Base-by-base conservation (phyloP, 1,140 invertebrate species). In the Plectus sambesii region DNA sequence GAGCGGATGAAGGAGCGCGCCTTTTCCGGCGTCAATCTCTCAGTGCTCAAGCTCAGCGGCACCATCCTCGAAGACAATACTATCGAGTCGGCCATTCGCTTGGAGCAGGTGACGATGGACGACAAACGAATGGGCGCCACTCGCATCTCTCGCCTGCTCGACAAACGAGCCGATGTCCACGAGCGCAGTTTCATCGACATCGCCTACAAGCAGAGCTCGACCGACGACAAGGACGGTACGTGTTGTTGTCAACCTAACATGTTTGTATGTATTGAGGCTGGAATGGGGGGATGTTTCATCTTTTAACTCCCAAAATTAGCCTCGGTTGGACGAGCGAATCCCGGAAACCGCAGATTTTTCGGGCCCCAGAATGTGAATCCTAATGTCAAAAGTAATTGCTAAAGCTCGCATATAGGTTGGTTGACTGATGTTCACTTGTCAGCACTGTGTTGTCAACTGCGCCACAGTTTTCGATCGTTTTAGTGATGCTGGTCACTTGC, bases 101-200 rank as follows among this genome's bases (percentile, higher is more conserved):
- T 68, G 9, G 36, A 44, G 5, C 44, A 55, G 1, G 60, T 68
- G 42, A 66, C 68, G 19, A 68, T 68, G 65, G 52, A 70, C 29
- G 65, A 68, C 33, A 29, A 55, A 23, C 48, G 65, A 27, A 42
- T 47, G 9, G 55, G 43, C 15, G 41, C 48, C n/a, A 66, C 62
- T 20, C 56, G 58, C 35, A 57, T 66, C 26, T 27, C 40, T 4
- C 49, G 52, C 9, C 29, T 66, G 36, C 43, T 66, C 56, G 63
- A 66, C 44, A 68, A 66, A n/a, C n/a, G n/a, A 68, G 42, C 20
- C 30, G 5, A 23, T 33, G 4, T 45, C 39, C 17, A 23, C 53
- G 5, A 42, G 36, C 19, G 45, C 55, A 19, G n/a, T 33, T 58
- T 59, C 26, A 27, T 59, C 9, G 25, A 26, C 6, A 25, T 61